These are phyloP conservation scores for Macaria notata DNA, from an alignment of 2,888 invertebrate genomes.

Conservation along the genomic window DNA sequence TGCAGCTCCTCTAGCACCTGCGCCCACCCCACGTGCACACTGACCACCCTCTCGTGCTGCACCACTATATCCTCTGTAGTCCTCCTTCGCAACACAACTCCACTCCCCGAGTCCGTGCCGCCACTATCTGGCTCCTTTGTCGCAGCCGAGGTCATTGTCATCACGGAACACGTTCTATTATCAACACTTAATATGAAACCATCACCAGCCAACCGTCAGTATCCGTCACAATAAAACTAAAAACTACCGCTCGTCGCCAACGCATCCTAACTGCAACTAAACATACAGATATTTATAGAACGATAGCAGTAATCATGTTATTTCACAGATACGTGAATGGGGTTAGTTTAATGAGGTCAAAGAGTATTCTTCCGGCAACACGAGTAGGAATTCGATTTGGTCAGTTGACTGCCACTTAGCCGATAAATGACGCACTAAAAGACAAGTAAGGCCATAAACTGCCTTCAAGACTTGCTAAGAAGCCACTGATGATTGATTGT, in stretches of 20 bases:
- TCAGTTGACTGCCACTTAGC: constrained; percentile 15
- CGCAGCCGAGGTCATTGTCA: constrained; percentile 45
- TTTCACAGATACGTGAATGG: constrained; percentile 45
- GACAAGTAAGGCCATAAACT: constrained; percentile 2
- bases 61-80: constrained; percentile 19
- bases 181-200: constrained; percentile 22
- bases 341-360: constrained; percentile 55
- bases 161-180: constrained; percentile 24
- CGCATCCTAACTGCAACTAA: constrained; percentile 31
- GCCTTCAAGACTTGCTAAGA: constrained; percentile 8
- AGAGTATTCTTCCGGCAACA: constrained; percentile 57
- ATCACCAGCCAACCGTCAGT: constrained; percentile 16
- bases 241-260: constrained; percentile 18
- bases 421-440: constrained; percentile 22
- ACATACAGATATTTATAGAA: constrained; percentile 36
- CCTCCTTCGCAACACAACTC: constrained; percentile 28
- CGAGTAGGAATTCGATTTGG: constrained; percentile 21
- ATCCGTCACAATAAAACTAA: constrained; percentile 17
- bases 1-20: constrained; percentile 66
- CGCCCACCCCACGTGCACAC: constrained; percentile 59
- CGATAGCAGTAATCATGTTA: constrained; percentile 45
- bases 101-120: constrained; percentile 35
- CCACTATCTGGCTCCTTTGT: constrained; percentile 42
- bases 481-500: constrained; percentile 23
- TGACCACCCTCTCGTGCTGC: constrained; percentile 40